Base-by-base conservation (phyloP, 1,140 invertebrate genomes). In the Plodia interpunctella region DNA sequence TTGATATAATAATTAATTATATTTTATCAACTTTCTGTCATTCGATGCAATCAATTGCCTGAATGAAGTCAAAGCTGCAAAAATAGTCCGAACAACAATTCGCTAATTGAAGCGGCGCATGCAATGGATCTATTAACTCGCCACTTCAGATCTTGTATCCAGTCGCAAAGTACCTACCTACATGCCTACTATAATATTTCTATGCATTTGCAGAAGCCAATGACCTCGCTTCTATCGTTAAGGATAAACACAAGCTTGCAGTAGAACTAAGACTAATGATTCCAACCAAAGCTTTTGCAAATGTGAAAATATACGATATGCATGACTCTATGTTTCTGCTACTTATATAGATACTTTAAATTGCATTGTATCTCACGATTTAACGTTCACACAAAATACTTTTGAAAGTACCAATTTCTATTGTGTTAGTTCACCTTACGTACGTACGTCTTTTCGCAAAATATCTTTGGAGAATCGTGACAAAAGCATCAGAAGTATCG, bases 31-130 rank as follows among this genome's bases (percentile, higher is more conserved):
- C 10, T 44, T 1, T 15, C 38, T 15, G 38, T 4, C 15, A 11
- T 11, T 11, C 30, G 11, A 6, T 8, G 30, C 11, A 32, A 32
- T 32, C 30, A 32, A n/a, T 32, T 32, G 11, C 11, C 30, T 32
- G 30, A 32, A 32, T 15, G 1, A 44, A 44, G 38, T 44, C 38
- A 44, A 44, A 44, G n/a, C 38, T n/a, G 25, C 19, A 25, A 53
- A 52, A 21, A 53, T 25, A 53, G 2, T n/a, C 21, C 21, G 4
- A 32, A 32, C 30, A 32, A 11, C 30, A 4, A 32, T 32, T 32
- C 6, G 35, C 20, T 60, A 65, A 66, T 63, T 63, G 62, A 56
- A 35, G 61, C 18, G 59, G 59, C 53, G 64, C 64, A 70, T 61
- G 64, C 57, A 53, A 59, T 52, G 28, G 49, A 18, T 57, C 25